A percentile compares a stretch with the other conserved stretches of the same genome.
Conservation (phyloP, 2,113 vertebrate species). For the Entelurus aequoreus region DNA sequence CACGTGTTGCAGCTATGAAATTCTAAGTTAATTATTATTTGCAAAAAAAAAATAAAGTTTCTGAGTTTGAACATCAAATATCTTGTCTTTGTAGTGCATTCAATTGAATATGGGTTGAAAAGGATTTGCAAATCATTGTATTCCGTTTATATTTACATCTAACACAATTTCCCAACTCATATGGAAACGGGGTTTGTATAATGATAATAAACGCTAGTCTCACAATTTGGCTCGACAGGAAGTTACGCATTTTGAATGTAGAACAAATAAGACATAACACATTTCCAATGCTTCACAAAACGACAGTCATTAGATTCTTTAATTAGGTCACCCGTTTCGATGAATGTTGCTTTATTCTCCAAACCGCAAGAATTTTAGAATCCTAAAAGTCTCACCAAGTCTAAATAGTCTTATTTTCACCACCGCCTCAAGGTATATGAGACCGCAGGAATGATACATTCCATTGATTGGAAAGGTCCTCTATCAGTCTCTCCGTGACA, state of each 20-base stretch:
- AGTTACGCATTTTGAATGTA: background rate
- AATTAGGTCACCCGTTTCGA: background rate
- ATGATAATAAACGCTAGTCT: too few species aligned
- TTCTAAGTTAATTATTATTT: too few species aligned
- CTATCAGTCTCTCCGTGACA: slow-evolving; percentile 58
- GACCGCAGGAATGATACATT: slow-evolving; percentile 39
- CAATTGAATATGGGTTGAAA: too few species aligned
- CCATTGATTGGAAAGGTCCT: slow-evolving; percentile 50
- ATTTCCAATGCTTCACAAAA: background rate
- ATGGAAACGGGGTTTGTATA: too few species aligned
- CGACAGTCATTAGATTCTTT: slow-evolving; percentile 8
- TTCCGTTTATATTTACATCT: too few species aligned
- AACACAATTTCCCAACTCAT: too few species aligned
- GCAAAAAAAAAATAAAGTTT: too few species aligned
- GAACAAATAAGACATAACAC: background rate
- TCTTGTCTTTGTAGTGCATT: too few species aligned
- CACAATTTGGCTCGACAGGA: background rate
- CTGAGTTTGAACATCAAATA: too few species aligned
- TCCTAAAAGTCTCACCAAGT: slow-evolving; percentile 4
- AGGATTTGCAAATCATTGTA: too few species aligned
- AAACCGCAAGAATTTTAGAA: slow-evolving; percentile 11
- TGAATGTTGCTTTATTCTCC: slow-evolving; percentile 8
- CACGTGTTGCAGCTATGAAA: too few species aligned
- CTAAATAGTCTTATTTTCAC: slow-evolving; percentile 32
- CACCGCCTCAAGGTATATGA: slow-evolving; percentile 31